Evolutionary conservation across 2,888 invertebrate species (phyloP), one percentile per base, ranked within the genome.

Genomic region (Drosophila mayaguana): DNA sequence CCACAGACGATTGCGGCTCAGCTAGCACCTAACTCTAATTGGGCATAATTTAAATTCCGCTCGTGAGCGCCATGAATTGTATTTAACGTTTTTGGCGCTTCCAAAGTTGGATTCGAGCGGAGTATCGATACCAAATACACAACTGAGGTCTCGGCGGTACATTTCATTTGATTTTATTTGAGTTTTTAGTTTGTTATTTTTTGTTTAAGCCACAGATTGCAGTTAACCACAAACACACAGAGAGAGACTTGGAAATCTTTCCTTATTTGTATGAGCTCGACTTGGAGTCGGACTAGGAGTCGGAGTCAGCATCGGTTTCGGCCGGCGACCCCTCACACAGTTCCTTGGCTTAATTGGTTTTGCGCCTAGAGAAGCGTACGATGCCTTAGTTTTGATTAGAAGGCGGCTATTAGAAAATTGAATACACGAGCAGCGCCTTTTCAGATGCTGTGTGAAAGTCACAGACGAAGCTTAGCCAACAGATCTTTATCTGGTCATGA

Each of bases 11-110:
- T 60, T 53, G 55, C 48, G 69, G 61, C 61, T 50, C 32, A 53
- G 43, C 83, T 81, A 76, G 76, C 90, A 89, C 86, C 88, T 86
- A 89, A 75, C 86, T 86, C 86, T 91, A 91, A 91, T 91, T 91
- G 91, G 91, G 90, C 91, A 91, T 91, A 91, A 91, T 91, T 91
- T 91, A 91, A 91, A 91, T 91, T 91, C 91, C 91, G 86, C 78
- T 91, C 92, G 91, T 91, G 91, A 91, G 91, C 89, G 88, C 89
- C 90, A 88, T 89, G 89, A 84, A 84, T 84, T 84, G 83, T 83
- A 87, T 85, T 85, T 84, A 89, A 84, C 85, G 84, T 84, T 84
- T 86, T 86, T 89, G 86, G 89, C 89, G 89, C 89, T 86, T 88
- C 89, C 88, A 88, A 89, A 82, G 78, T 88, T 84, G 83, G 82